Percentiles rank a stretch among this genome's conserved stretches.
Evolutionary conservation across 2,113 vertebrate species (phyloP).

Genomic region (Pipa parva): DNA sequence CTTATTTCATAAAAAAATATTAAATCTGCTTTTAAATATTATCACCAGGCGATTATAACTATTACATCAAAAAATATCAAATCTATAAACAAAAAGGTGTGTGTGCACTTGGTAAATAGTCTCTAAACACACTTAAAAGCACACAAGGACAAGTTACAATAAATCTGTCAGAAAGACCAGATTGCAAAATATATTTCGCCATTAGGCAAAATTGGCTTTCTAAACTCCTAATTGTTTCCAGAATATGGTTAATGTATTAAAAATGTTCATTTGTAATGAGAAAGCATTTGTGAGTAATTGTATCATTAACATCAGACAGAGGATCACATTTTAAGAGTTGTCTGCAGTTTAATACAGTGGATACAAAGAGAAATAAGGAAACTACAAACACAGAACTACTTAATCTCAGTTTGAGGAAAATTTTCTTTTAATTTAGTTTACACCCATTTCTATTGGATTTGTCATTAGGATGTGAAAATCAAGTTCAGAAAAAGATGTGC

Average conservation of each 20-base stretch:
- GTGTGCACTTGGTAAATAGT: conserved; percentile 5
- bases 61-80: background rate
- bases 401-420: conserved; percentile 19
- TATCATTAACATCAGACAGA: conserved; percentile 41
- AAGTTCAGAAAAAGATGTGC: conserved; percentile 24
- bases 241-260: conserved; percentile 31
- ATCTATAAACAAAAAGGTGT: conserved; percentile 31
- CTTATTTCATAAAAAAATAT: background rate
- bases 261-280: conserved; percentile 33
- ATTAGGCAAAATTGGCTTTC: conserved; percentile 23
- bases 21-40: background rate
- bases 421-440: conserved; percentile 37
- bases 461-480: conserved; percentile 34
- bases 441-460: conserved; percentile 29
- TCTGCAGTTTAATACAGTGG: conserved; percentile 36
- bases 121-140: conserved; percentile 1
- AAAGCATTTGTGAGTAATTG: conserved; percentile 39
- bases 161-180: conserved; percentile 23
- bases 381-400: conserved; percentile 13
- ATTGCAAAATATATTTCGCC: conserved; percentile 21
- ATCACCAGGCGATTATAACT: background rate
- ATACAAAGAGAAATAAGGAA: conserved; percentile 36
- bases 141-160: conserved; percentile 7
- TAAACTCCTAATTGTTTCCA: conserved; percentile 39
- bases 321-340: conserved; percentile 29